Percentiles rank a stretch among this genome's conserved stretches.
These are phyloP conservation scores for Planiliza haematocheilus DNA, from an alignment of 2,113 vertebrate species.

Conservation along the genomic window DNA sequence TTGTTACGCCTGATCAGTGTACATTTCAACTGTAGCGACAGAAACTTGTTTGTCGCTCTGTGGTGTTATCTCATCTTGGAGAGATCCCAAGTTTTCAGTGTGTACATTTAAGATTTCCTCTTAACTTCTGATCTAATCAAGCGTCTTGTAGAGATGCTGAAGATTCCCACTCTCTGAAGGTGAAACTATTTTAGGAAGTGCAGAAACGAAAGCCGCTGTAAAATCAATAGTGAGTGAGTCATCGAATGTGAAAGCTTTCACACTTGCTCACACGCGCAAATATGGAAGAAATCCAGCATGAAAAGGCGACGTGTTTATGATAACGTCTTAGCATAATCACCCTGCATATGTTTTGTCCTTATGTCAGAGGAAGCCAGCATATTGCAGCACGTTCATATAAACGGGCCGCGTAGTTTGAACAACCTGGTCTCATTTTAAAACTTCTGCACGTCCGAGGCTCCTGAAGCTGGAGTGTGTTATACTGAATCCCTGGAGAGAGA, in stretches of 20 bases:
- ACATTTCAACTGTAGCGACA: too few species aligned
- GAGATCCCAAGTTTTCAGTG: too few species aligned
- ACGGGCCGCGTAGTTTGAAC: not conserved
- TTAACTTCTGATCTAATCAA: not conserved
- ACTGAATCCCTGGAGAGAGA: not conserved
- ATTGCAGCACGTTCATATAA: not conserved
- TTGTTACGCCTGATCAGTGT: too few species aligned
- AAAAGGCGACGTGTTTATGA: not conserved
- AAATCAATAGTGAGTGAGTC: conserved; percentile 38
- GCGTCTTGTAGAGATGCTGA: not conserved
- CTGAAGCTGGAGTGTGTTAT: not conserved
- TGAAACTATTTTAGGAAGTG: conserved; percentile 38
- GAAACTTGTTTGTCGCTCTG: too few species aligned
- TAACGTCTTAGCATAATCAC: not conserved
- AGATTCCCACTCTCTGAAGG: conserved; percentile 2
- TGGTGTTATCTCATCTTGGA: too few species aligned
- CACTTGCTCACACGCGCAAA: not conserved
- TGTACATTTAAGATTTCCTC: too few species aligned
- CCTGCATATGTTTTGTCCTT: not conserved
- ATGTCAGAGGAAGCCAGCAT: not conserved
- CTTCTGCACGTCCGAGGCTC: conserved; percentile 1
- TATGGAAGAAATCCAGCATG: not conserved
- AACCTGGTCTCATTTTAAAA: not conserved
- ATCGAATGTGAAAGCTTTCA: not conserved
- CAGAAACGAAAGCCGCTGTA: conserved; percentile 38